Percentiles rank a stretch among this genome's conserved stretches.
phyloP scores from a whole-genome alignment of 2,888 invertebrate genomes.

The Hyppa rectilinea region DNA sequence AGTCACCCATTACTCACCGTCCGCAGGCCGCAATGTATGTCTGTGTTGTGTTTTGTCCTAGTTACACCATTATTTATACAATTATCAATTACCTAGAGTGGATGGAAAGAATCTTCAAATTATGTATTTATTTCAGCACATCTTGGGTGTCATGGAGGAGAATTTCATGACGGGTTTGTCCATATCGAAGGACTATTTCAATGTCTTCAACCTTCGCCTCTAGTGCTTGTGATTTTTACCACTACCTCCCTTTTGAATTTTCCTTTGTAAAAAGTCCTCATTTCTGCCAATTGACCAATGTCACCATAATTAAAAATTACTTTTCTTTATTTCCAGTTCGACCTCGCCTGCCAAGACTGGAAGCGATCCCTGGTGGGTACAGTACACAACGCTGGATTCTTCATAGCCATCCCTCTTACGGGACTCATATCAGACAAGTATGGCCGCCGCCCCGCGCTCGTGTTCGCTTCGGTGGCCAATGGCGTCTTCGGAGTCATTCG shows the following conservation, averaged over 20 bases:
- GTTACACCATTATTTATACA: too few species aligned
- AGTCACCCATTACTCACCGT: too few species aligned
- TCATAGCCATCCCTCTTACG: slow-evolving; percentile 93
- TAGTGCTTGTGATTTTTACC: neutral
- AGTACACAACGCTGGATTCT: slow-evolving; percentile 94
- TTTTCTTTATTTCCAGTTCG: slow-evolving; percentile 88
- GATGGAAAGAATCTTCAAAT: too few species aligned
- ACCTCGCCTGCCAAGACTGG: slow-evolving; percentile 93
- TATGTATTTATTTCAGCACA: too few species aligned
- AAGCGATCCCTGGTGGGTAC: slow-evolving; percentile 94
- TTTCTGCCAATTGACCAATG: neutral
- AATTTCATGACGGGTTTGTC: neutral
- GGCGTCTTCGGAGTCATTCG: slow-evolving; percentile 90
- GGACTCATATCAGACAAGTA: slow-evolving; percentile 93
- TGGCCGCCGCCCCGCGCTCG: slow-evolving; percentile 91
- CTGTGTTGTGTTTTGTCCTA: too few species aligned
- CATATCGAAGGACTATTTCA: neutral
- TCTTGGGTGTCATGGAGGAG: too few species aligned
- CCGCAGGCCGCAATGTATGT: too few species aligned
- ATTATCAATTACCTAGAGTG: too few species aligned
- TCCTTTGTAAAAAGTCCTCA: accelerated
- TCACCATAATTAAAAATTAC: neutral
- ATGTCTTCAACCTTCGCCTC: neutral
- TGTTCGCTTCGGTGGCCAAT: slow-evolving; percentile 89
- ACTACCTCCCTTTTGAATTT: too few species aligned